phyloP scores from a whole-genome alignment of 2,797 vertebrate genomes.

The Sebastes steindachneri region DNA sequence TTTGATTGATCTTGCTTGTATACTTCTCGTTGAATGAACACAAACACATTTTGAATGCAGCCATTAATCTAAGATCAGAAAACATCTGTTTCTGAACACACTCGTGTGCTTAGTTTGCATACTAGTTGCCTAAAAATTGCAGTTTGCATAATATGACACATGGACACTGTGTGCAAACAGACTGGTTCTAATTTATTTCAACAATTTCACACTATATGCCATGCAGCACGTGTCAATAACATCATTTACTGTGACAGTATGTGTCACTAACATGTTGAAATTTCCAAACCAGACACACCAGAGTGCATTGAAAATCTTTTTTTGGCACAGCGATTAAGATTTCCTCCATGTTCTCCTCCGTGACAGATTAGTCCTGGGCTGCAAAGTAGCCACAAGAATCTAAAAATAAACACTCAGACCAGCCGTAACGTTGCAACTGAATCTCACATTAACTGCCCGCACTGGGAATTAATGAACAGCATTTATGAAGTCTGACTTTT shows the following conservation, averaged over 20 bases:
- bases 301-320: constrained; percentile 35
- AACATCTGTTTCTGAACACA: neutral
- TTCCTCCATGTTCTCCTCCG: constrained; percentile 57
- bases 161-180: neutral
- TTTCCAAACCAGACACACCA: constrained; percentile 39
- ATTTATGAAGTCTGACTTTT: constrained; percentile 82
- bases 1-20: neutral
- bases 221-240: constrained; percentile 32
- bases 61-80: neutral
- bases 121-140: neutral
- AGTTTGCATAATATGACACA: neutral
- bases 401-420: constrained; percentile 75
- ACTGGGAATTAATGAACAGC: constrained; percentile 80
- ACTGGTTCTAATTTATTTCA: constrained; percentile 18
- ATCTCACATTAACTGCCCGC: constrained; percentile 73
- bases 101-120: neutral
- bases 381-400: constrained; percentile 70
- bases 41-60: neutral
- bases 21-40: neutral
- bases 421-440: constrained; percentile 61
- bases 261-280: constrained; percentile 55
- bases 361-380: constrained; percentile 68
- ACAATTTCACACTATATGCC: constrained; percentile 5
- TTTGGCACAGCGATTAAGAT: constrained; percentile 59
- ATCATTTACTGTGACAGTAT: constrained; percentile 46